Base-by-base conservation (phyloP, 2,888 invertebrate genomes). In the Macropis europaea region DNA sequence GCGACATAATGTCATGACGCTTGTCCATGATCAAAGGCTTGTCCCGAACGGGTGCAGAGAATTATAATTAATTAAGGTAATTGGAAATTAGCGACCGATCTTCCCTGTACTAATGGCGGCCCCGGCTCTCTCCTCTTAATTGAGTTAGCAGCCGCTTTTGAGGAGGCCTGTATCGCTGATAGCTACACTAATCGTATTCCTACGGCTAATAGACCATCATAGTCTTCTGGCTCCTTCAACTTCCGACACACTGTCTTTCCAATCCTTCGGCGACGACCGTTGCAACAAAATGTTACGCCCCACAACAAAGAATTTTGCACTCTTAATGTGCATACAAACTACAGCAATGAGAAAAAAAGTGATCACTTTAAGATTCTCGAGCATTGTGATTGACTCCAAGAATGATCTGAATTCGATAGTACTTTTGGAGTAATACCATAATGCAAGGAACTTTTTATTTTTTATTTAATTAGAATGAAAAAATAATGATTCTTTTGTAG, bases 11-110 rank as follows among this genome's bases (percentile, higher is more conserved):
- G 77, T 67, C 68, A 73, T 54, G 60, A 61, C 68, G 64, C 62
- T 47, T 74, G 78, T 79, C 76, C 81, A 82, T 84, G 86, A 87
- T 87, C 86, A 88, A 87, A 88, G 88, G 85, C 71, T n/a, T 64
- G 59, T 83, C 81, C 87, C 82, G 82, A 86, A 88, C 87, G 85
- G 86, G 77, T n/a, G n/a, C n/a, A n/a, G n/a, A n/a, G 85, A 88
- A 88, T 87, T 86, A 84, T 84, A 85, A 87, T 88, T 87, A 86
- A 86, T 87, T 81, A 84, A 83, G 80, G 82, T 87, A 88, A 88
- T 88, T 88, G 85, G 82, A 87, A 88, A 87, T 88, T 87, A 88
- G 85, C 82, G 87, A 88, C 87, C 88, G 87, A 88, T 88, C 88
- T 88, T 87, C 81, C 82, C 80, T 79, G 83, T 84, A 83, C 84